phyloP scores from a whole-genome alignment of 2,888 invertebrate genomes.

The Pandemis corylana region DNA sequence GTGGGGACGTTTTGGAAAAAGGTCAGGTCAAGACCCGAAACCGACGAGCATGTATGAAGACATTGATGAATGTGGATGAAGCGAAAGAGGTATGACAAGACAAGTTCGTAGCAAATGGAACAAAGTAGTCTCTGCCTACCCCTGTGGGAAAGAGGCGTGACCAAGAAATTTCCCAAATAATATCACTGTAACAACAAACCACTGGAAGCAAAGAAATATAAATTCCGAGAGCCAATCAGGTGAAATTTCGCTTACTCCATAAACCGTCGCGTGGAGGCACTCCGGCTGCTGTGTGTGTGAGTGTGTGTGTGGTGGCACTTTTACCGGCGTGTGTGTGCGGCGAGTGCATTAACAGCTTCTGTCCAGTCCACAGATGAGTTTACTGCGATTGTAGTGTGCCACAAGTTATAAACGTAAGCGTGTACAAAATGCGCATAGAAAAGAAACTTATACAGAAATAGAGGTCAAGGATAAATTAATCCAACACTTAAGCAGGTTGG shows the following conservation, averaged over 20 bases:
- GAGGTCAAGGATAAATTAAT: no score
- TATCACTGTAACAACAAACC: neutral
- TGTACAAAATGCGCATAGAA: no score
- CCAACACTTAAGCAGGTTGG: no score
- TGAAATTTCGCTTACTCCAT: neutral
- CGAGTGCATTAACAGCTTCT: conserved; percentile 27
- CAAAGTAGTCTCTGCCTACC: no score
- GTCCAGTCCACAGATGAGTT: conserved; percentile 23
- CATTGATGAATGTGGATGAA: no score
- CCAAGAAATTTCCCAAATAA: neutral
- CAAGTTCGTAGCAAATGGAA: no score
- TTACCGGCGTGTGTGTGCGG: neutral
- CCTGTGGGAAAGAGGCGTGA: no score
- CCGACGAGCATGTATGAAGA: no score
- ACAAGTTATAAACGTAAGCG: neutral
- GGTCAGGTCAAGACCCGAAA: no score
- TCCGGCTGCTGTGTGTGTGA: neutral
- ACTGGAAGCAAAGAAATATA: neutral
- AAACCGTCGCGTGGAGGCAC: neutral
- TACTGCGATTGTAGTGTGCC: neutral
- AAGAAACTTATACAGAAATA: no score
- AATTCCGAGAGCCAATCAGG: conserved; percentile 34
- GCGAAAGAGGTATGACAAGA: no score
- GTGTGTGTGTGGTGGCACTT: neutral
- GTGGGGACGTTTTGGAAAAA: no score